These are phyloP conservation scores for Amiota minor DNA, from an alignment of 2,888 invertebrate genomes.

Conservation along the genomic window DNA sequence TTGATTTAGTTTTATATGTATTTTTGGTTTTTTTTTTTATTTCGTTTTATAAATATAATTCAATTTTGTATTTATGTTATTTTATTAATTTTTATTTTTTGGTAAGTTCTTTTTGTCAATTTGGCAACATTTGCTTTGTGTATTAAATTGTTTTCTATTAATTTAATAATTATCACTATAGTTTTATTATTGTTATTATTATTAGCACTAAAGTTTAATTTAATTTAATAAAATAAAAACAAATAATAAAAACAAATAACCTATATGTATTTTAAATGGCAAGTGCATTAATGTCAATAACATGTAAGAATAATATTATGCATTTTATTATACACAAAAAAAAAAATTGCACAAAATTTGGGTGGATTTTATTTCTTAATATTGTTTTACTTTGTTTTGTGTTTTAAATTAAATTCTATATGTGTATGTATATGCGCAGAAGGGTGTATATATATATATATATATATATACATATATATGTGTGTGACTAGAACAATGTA, in stretches of 20 bases:
- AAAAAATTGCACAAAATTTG: conserved; percentile 29
- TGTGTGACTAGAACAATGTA: background rate
- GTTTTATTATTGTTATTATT: no score
- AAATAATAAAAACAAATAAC: conserved; percentile 10
- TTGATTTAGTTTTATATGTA: conserved; percentile 25
- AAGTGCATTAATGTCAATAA: conserved; percentile 35
- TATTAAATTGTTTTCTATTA: no score
- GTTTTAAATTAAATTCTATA: conserved; percentile 15
- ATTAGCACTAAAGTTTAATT: background rate
- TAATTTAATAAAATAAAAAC: conserved; percentile 1
- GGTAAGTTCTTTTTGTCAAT: background rate
- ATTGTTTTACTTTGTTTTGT: conserved; percentile 11
- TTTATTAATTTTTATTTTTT: no score
- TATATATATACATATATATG: conserved; percentile 4
- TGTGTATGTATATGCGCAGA: conserved; percentile 5
- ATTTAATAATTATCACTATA: no score
- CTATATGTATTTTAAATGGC: conserved; percentile 20
- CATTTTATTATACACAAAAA: conserved; percentile 6
- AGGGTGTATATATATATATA: conserved; percentile 21
- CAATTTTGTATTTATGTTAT: conserved; percentile 19
- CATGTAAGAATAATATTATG: no score
- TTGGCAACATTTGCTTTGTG: conserved; percentile 20
- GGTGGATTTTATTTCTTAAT: background rate
- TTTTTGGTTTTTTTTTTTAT: background rate
- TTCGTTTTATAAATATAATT: conserved; percentile 15